Evolutionary conservation across 1,140 invertebrate genomes (phyloP).

Genomic region (Lysiphlebus fabarum): DNA sequence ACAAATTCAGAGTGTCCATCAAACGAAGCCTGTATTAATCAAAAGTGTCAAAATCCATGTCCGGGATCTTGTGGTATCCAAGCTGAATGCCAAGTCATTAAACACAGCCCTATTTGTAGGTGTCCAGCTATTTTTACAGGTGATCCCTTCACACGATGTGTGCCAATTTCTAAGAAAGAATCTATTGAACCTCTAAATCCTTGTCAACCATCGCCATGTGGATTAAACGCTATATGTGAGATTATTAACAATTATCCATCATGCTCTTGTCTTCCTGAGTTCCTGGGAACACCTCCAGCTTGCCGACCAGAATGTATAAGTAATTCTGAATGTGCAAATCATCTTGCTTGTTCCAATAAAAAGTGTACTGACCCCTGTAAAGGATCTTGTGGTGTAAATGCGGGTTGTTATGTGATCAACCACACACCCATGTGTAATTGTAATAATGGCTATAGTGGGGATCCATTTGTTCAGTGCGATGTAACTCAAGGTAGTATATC

Average conservation of each 20-base stretch:
- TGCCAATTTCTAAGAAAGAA: conserved; percentile 15
- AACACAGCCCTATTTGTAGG: conserved; percentile 63
- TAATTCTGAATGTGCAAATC: conserved; percentile 65
- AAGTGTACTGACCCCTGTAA: conserved; percentile 68
- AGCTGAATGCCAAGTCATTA: conserved; percentile 61
- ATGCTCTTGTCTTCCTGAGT: conserved; percentile 65
- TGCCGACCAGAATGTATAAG: conserved; percentile 66
- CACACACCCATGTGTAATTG: conserved; percentile 72
- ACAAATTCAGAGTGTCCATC: conserved; percentile 63
- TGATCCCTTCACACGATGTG: conserved; percentile 62
- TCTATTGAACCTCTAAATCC: conserved; percentile 47
- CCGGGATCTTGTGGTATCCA: conserved; percentile 64
- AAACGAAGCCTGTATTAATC: conserved; percentile 61
- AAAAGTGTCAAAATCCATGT: conserved; percentile 65
- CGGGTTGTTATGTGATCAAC: conserved; percentile 67
- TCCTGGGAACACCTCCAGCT: conserved; percentile 62
- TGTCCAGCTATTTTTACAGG: conserved; percentile 61
- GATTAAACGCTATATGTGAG: conserved; percentile 63
- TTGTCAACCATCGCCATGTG: conserved; percentile 67
- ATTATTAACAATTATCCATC: conserved; percentile 62
- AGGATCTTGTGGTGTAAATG: conserved; percentile 67
- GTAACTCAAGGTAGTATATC: conserved; percentile 57
- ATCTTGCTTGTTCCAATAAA: conserved; percentile 66
- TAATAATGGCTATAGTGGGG: conserved; percentile 60
- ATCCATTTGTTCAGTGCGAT: conserved; percentile 66